Percentiles rank a stretch among this genome's conserved stretches.
Evolutionary conservation across 2,797 vertebrate genomes (phyloP).

Genomic region (Nothura maculosa): DNA sequence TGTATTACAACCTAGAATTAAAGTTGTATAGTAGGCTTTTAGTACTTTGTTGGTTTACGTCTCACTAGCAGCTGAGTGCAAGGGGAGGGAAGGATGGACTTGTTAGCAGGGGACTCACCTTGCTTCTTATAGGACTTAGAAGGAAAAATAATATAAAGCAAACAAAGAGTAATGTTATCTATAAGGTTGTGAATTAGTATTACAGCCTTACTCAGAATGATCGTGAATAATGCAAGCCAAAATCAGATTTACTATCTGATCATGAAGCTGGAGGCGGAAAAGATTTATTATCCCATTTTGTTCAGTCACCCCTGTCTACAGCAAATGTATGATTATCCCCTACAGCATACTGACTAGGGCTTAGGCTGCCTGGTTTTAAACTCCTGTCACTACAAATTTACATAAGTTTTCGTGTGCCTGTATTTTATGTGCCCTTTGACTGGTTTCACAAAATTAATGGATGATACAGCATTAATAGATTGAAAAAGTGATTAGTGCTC

Average conservation of each 20-base stretch:
- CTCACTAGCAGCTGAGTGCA: not conserved
- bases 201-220: not conserved
- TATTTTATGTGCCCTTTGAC: not conserved
- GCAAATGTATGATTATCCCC: not conserved
- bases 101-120: not conserved
- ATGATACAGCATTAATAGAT: not conserved
- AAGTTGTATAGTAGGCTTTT: not conserved
- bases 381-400: not conserved
- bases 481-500: not conserved
- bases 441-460: not conserved
- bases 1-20: not conserved
- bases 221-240: constrained; percentile 29
- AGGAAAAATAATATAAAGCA: constrained; percentile 6
- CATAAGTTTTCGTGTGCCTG: not conserved
- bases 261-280: constrained; percentile 9
- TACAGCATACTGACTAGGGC: not conserved
- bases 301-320: not conserved
- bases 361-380: constrained; percentile 6
- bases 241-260: constrained; percentile 7
- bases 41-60: constrained; percentile 13
- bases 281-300: constrained; percentile 6
- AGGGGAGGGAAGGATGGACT: not conserved
- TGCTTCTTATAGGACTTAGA: not conserved
- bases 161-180: not conserved
- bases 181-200: not conserved